A percentile compares a stretch with the other conserved stretches of the same genome.
Evolutionary conservation across 2,113 vertebrate genomes (phyloP).

Genomic region (Syngnathus scovelli): DNA sequence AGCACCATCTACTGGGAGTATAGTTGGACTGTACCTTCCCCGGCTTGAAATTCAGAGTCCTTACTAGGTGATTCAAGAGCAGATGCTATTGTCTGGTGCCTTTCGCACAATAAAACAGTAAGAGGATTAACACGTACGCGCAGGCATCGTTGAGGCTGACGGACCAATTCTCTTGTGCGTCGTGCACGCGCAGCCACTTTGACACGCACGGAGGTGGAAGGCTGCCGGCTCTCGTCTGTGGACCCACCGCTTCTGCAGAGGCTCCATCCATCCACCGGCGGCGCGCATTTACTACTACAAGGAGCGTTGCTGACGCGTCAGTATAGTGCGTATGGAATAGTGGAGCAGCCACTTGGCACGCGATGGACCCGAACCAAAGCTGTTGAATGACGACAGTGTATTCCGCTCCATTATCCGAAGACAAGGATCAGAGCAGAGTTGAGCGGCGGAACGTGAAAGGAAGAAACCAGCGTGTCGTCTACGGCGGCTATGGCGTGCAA

Average conservation of each 20-base stretch:
- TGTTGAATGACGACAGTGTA: slow-evolving; percentile 19
- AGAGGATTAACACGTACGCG: slow-evolving; percentile 37
- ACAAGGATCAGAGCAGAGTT: slow-evolving; percentile 21
- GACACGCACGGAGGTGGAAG: slow-evolving; percentile 10
- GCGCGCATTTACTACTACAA: slow-evolving; percentile 35
- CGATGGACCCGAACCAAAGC: slow-evolving; percentile 43
- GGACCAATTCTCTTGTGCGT: slow-evolving; percentile 3
- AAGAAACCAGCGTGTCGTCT: neutral
- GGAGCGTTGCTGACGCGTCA: slow-evolving; percentile 15
- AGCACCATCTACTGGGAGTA: neutral
- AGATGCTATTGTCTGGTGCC: slow-evolving; percentile 46
- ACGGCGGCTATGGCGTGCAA: slow-evolving; percentile 38
- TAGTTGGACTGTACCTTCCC: neutral
- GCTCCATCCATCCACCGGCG: slow-evolving; percentile 23
- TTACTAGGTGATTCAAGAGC: slow-evolving; percentile 10
- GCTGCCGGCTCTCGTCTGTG: slow-evolving; percentile 1
- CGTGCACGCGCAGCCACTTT: slow-evolving; percentile 6
- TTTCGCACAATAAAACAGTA: slow-evolving; percentile 34
- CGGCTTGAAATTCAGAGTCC: neutral
- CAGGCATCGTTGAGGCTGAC: neutral
- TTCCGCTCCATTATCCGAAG: slow-evolving; percentile 11
- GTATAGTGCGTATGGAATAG: slow-evolving; percentile 36
- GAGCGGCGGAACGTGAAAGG: slow-evolving; percentile 4
- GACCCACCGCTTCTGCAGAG: slow-evolving; percentile 39
- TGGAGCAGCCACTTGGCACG: slow-evolving; percentile 10